Base-by-base conservation (phyloP, 2,113 vertebrate genomes). In the Tor tambroides region DNA sequence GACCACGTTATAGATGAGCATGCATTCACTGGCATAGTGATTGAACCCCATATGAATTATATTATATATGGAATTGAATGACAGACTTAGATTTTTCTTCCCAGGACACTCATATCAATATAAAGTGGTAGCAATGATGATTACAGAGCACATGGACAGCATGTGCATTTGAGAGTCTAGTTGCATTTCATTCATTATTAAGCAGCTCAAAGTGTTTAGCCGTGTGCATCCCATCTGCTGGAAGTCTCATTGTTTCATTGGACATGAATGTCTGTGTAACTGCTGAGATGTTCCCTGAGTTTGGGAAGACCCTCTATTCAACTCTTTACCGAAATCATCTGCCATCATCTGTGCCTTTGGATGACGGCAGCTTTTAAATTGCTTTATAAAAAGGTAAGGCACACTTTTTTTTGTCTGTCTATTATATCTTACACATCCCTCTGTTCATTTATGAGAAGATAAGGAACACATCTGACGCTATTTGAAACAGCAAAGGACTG, bases 101-200 rank as follows among this genome's bases (percentile, higher is more conserved):
- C 43, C 43, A 10, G 12, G 43, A 46, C 43, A 19, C 17, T 19
- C 17, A 19, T 19, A 6, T 54, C 15, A 54, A 54, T 54, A 21
- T 15, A 51, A 6, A 51, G 51, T 6, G 51, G 4, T 19, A 54
- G 63, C 14, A 14, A 30, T 19, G 74, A 30, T 80, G 77, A 35
- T 21, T 78, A 32, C n/a, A 65, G 49, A 46, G 43, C 43, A 46
- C 11, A 46, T 12, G 43, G 43, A 56, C 49, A 80, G 78, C 54
- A 59, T 80, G 28, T 61, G 78, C 30, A 14, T 14, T 12, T 8
- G 21, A 81, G 79, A 43, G 79, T 81, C 79, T 65, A 10, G 79
- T 81, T 81, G 12, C 79, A 81, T 6, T 9, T 80, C 77, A 85
- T 88, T 74, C n/a, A 88, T 85, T 88, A 88, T 88, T 88, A 69